Evolutionary conservation across 1,140 invertebrate species (phyloP).

Genomic region (Drosophila prosaltans): DNA sequence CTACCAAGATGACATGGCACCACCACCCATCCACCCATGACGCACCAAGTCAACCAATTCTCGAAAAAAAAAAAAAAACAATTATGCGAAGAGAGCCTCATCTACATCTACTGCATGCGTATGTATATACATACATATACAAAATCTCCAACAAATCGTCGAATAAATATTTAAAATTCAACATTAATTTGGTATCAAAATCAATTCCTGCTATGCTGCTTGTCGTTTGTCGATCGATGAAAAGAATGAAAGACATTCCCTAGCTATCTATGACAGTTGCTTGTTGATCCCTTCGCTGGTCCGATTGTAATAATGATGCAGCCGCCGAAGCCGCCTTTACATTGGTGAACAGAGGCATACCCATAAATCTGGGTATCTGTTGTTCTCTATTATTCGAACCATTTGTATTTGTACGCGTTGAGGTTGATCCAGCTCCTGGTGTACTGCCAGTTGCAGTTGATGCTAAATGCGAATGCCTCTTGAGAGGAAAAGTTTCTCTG

Average conservation of each 20-base stretch:
- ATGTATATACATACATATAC: background rate
- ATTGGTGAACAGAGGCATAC: constrained; percentile 87
- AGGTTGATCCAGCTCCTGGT: constrained; percentile 14
- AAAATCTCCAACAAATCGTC: constrained; percentile 24
- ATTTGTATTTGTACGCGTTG: constrained; percentile 40
- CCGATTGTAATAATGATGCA: constrained; percentile 45
- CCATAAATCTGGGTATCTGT: constrained; percentile 88
- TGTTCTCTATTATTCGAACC: constrained; percentile 35
- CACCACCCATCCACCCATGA: constrained; percentile 7
- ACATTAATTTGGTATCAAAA: constrained; percentile 51
- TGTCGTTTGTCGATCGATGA: constrained; percentile 25
- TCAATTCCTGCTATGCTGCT: constrained; percentile 67
- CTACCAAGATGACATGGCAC: constrained; percentile 46
- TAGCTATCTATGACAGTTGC: constrained; percentile 26
- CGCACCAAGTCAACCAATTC: constrained; percentile 6
- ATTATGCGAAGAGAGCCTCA: constrained; percentile 33
- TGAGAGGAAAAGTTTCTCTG: constrained; percentile 54
- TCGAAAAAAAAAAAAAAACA: constrained; percentile 14
- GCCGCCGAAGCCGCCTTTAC: constrained; percentile 56
- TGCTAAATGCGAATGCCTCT: constrained; percentile 63
- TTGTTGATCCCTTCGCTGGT: constrained; percentile 44
- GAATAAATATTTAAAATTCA: constrained; percentile 45
- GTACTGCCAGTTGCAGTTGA: constrained; percentile 17
- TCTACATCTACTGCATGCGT: constrained; percentile 22
- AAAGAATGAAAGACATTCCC: constrained; percentile 32